Base-by-base conservation (phyloP, 2,113 vertebrate species). In the Anguilla japonica region DNA sequence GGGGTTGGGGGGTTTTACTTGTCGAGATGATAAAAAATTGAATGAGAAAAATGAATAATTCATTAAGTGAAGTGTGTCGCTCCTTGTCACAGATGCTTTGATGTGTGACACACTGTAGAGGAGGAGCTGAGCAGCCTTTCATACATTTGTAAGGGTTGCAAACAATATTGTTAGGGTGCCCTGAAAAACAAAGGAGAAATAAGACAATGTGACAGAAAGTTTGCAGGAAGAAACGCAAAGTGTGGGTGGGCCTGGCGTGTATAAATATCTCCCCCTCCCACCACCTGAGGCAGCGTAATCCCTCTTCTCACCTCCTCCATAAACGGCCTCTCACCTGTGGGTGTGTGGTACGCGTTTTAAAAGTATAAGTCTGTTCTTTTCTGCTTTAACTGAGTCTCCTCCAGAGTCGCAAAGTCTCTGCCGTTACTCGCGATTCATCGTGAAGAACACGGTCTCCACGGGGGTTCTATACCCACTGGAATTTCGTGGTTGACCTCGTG, bases 1-100 rank as follows among this genome's bases (percentile, higher is more conserved):
- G 79, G 50, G 8, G 50, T 2, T 9, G 11, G 57, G 79, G 78
- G 75, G 56, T 41, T 60, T 82, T 57, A 41, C 79, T 79, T 56
- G 82, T 83, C 71, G 39, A 75, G 67, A 79, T 53, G 26, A 75
- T 34, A 40, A 43, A 15, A 80, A 84, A 84, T 79, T 83, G 18
- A 57, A 85, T 80, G 63, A 46, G 22, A 53, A 60, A 67, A 75
- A 82, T 71, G 9, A 83, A 83, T 83, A 82, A 83, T 78, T 87
- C 67, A 84, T 39, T 53, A 34, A 53, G 41, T 53, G 20, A 78
- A 75, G 81, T 16, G 34, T 79, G 29, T 29, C 41, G 15, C 41
- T 71, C 82, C 81, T 82, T 75, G 81, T 43, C 20, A 53, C 81
- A n/a, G 34, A 82, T 60, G 26, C 11, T n/a, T 75, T 83, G 81